These are phyloP conservation scores for Carcinoscorpius rotundicauda DNA, from an alignment of 1,140 invertebrate species.

Conservation along the genomic window DNA sequence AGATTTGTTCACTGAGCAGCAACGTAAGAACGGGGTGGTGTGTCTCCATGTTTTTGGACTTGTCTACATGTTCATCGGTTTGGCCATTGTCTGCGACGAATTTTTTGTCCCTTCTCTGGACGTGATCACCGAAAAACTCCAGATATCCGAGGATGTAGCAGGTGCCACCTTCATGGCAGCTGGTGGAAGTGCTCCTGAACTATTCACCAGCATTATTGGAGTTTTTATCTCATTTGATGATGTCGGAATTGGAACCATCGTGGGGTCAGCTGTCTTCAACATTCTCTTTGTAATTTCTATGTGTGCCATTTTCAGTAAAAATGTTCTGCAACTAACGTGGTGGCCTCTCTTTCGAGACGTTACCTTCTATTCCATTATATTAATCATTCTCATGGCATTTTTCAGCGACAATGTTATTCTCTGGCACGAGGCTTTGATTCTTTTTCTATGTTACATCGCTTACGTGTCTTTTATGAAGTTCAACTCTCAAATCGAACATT, in stretches of 20 bases:
- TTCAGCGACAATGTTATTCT: slow-evolving; percentile 81
- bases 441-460: slow-evolving; percentile 68
- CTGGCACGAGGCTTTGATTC: slow-evolving; percentile 79
- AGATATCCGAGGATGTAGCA: slow-evolving; percentile 79
- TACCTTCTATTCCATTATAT: slow-evolving; percentile 83
- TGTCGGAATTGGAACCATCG: slow-evolving; percentile 54
- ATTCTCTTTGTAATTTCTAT: slow-evolving; percentile 90
- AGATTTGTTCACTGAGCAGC: slow-evolving; percentile 73
- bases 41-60: slow-evolving; percentile 76
- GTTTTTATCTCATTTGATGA: slow-evolving; percentile 93
- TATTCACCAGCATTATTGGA: slow-evolving; percentile 83
- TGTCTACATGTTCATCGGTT: slow-evolving; percentile 86
- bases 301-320: slow-evolving; percentile 82
- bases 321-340: slow-evolving; percentile 73
- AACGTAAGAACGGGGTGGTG: slow-evolving; percentile 69
- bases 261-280: slow-evolving; percentile 88
- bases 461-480: slow-evolving; percentile 89
- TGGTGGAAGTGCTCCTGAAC: slow-evolving; percentile 76
- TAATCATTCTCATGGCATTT: slow-evolving; percentile 81
- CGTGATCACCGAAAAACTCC: slow-evolving; percentile 85
- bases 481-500: slow-evolving; percentile 56
- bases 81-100: slow-evolving; percentile 86
- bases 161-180: slow-evolving; percentile 90
- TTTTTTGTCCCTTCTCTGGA: slow-evolving; percentile 87
- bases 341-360: slow-evolving; percentile 93